Evolutionary conservation across 92 coral and sea anemone genomes (phyloP), one percentile per base, ranked within the genome.

Genomic region (Phenganax subtilis): DNA sequence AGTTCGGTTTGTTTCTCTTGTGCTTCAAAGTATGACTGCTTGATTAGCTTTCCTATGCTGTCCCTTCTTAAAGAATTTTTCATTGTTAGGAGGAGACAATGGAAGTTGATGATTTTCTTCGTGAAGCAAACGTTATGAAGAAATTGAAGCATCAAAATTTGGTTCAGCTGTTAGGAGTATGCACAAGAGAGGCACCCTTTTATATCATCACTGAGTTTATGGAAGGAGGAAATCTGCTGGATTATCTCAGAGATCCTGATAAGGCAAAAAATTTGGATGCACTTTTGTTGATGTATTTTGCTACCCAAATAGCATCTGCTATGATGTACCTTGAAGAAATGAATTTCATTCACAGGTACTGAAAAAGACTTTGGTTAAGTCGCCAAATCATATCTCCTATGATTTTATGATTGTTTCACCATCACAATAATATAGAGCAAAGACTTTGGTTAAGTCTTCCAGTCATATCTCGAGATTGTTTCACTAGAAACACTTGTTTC

Each of bases 21-120:
- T 20, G 25, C 25, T 20, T 20, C 25, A 20, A 20, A 20, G 25
- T 20, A 20, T 20, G 25, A 20, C 25, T 20, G 25, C 25, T 20
- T 37, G 47, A 37, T 37, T 37, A 37, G 47, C 47, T 37, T 5
- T 1, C 47, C 27, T 12, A 61, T 61, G 67, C 67, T 17, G 6
- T 7, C 55, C 55, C 75, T 69, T 69, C 52, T 71, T 71, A 7
- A 71, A 11, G 8, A 31, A 53, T 71, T 47, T 20, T 4, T 71
- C 27, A 4, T 30, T 54, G 29, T 64, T 30, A 96, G 99, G 99
- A 96, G 81, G 99, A 96, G 76, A 96, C 99, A 44, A 96, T 96
- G 99, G 99, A 96, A 53, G 97, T 96, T 51, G 97, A 96, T 75
- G 99, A 96, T 70, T 96, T 96, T 82, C 87, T 92, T 14, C 91